Conservation (phyloP, 2,888 invertebrate genomes). For the Limenitis camilla region DNA sequence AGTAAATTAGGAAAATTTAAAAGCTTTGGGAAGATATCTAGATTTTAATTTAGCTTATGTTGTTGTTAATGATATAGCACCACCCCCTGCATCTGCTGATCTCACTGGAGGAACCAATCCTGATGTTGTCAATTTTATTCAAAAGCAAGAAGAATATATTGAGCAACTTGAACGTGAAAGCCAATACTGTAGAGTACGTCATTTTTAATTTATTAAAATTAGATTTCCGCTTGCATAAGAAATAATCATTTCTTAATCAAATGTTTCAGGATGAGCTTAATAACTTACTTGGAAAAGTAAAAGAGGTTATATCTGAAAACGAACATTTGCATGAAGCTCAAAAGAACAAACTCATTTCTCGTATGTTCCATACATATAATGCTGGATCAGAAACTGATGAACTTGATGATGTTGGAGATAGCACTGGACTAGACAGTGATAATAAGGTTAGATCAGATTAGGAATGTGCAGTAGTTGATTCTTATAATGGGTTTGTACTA, state of each 20-base stretch:
- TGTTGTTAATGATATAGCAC: slow-evolving; percentile 13
- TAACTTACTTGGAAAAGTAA: slow-evolving; percentile 85
- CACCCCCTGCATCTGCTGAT: slow-evolving; percentile 38
- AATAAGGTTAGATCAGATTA: slow-evolving; percentile 46
- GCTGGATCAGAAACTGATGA: slow-evolving; percentile 65
- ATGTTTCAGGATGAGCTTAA: too few relatives aligned
- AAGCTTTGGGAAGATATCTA: too few relatives aligned
- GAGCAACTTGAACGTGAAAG: slow-evolving; percentile 90
- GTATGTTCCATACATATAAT: slow-evolving; percentile 76
- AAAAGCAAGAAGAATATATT: slow-evolving; percentile 90
- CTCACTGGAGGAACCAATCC: slow-evolving; percentile 71
- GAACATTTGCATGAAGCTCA: slow-evolving; percentile 86
- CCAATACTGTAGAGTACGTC: slow-evolving; percentile 82
- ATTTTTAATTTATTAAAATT: background rate
- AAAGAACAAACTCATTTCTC: slow-evolving; percentile 78
- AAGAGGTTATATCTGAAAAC: slow-evolving; percentile 89
- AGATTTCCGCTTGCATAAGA: background rate
- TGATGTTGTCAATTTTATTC: slow-evolving; percentile 86
- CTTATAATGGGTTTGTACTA: too few relatives aligned
- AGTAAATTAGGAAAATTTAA: background rate
- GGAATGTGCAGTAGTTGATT: background rate
- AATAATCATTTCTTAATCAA: too few relatives aligned
- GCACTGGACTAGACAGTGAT: slow-evolving; percentile 65
- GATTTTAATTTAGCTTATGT: background rate
- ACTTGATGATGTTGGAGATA: slow-evolving; percentile 59